Evolutionary conservation across 2,888 invertebrate genomes (phyloP).

Genomic region (Mimachlamys varia): DNA sequence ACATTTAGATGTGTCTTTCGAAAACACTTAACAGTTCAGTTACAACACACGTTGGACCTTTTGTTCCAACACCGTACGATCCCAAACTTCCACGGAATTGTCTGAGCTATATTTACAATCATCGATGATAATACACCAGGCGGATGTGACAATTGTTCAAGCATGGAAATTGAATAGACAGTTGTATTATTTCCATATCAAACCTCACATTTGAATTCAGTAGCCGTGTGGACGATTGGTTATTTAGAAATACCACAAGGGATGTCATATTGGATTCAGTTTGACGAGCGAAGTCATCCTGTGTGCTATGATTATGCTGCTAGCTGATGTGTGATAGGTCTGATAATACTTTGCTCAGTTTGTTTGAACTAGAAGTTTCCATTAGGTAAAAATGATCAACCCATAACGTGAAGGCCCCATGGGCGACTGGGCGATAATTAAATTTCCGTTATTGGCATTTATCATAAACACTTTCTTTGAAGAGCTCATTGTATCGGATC

Average conservation of each 20-base stretch:
- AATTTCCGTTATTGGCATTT: background rate
- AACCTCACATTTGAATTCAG: constrained; percentile 18
- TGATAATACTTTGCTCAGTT: background rate
- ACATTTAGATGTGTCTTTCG: too few relatives aligned
- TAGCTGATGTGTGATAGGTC: background rate
- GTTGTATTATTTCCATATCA: background rate
- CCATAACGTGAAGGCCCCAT: background rate
- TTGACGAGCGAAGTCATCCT: background rate
- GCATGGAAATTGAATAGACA: constrained; percentile 1
- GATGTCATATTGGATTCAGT: background rate
- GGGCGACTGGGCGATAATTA: background rate
- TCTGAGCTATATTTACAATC: background rate
- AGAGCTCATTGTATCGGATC: too few relatives aligned
- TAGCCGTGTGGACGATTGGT: background rate
- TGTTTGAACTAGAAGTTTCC: background rate
- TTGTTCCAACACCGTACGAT: background rate
- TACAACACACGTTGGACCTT: background rate
- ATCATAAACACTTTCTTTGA: too few relatives aligned
- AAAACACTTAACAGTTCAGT: too few relatives aligned
- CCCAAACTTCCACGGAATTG: background rate
- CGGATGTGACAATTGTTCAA: background rate
- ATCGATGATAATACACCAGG: background rate
- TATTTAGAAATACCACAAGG: constrained; percentile 1
- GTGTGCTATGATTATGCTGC: background rate
- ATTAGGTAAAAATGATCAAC: background rate